Base-by-base conservation (phyloP, 2,888 invertebrate genomes). In the Zeuzera pyrina region DNA sequence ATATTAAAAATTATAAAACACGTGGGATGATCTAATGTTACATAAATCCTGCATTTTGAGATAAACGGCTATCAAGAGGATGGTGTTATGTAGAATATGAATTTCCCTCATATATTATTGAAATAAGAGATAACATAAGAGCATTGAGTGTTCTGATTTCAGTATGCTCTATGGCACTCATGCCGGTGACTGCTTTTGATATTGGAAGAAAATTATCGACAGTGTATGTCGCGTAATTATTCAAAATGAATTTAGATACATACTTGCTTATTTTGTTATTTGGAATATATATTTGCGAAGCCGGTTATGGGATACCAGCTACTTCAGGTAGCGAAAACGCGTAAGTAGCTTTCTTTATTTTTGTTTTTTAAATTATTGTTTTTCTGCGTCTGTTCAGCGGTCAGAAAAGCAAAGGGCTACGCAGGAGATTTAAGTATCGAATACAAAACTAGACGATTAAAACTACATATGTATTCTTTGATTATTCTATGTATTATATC, bases 111-210 rank as follows among this genome's bases (percentile, higher is more conserved):
- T 63, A 54, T n/a, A n/a, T n/a, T n/a, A n/a, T n/a, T n/a, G n/a
- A 57, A 61, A 57, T 46, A 34, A 36, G 33, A 52, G 52, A 56
- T 57, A 58, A 56, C 49, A 60, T 54, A 51, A 52, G 46, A 47
- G 38, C 28, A 41, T 41, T 45, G 45, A 49, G 40, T 39, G 46
- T 50, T 56, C 45, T 38, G 44, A 41, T 53, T 44, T 66, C 69
- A 77, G 73, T 77, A 39, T 47, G 51, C 57, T 58, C 52, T 58
- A 60, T 47, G 62, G 54, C 53, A 42, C 42, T 50, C 49, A 48
- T 47, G 62, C 57, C 54, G 52, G 45, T 57, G 47, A 62, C 54
- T 57, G 54, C 37, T 31, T 36, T 41, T 30, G 28, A 25, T n/a
- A 8, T 19, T 19, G 19, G 8, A 19, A 19, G 5, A 19, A 19